Evolutionary conservation across 2,113 vertebrate species (phyloP).

Genomic region (Lasiurus borealis): DNA sequence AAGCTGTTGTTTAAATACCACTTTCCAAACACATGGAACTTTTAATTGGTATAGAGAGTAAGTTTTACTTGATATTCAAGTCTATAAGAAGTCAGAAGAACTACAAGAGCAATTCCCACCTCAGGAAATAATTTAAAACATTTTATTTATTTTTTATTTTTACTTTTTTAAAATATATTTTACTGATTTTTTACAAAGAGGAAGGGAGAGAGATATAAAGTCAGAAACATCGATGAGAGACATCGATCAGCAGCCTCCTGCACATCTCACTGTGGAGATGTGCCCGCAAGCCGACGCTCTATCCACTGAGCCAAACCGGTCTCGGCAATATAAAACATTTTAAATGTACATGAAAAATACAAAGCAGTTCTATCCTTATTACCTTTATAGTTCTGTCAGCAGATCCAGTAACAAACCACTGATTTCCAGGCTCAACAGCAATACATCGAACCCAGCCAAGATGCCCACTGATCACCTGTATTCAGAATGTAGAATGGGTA

Average conservation of each 20-base stretch:
- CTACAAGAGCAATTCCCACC: not conserved
- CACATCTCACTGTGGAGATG: too few species aligned
- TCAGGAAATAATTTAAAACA: not conserved
- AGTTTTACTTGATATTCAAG: not conserved
- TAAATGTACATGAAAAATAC: not conserved
- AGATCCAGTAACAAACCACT: constrained; percentile 99
- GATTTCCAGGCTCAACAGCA: constrained; percentile 98
- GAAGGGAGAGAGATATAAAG: too few species aligned
- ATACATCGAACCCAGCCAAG: constrained; percentile 98
- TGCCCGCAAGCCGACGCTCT: too few species aligned
- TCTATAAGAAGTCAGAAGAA: constrained; percentile 18
- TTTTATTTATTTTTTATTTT: not conserved
- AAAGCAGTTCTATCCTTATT: constrained; percentile 46
- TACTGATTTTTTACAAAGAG: too few species aligned
- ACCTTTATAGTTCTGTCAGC: constrained; percentile 99
- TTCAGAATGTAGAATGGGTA: not conserved
- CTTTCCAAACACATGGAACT: constrained; percentile 4
- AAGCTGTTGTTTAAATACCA: not conserved
- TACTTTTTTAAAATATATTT: too few species aligned
- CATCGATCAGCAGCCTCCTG: too few species aligned
- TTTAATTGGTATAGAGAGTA: not conserved
- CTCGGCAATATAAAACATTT: too few species aligned
- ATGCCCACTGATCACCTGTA: constrained; percentile 98
- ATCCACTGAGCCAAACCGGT: too few species aligned
- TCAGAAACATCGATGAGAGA: too few species aligned